Conservation (phyloP, 2,797 vertebrate species). For the Enteromius argenteus region DNA sequence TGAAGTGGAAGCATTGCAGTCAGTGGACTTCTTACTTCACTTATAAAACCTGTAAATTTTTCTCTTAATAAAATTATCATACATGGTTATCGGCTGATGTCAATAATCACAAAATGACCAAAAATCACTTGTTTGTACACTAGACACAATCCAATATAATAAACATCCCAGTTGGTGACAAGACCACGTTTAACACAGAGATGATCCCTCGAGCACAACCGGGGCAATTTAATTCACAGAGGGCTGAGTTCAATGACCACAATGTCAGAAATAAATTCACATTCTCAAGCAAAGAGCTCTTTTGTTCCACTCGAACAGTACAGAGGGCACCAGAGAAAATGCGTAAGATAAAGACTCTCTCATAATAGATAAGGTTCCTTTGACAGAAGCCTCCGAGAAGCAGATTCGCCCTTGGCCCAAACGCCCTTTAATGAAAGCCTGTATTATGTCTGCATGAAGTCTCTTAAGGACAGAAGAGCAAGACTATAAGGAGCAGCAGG, state of each 20-base stretch:
- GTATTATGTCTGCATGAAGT: conserved; percentile 54
- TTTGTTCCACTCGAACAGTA: conserved; percentile 49
- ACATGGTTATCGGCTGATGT: not conserved
- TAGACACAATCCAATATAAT: conserved; percentile 15
- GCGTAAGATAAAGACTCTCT: conserved; percentile 52
- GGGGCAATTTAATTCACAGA: conserved; percentile 38
- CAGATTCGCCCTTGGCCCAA: conserved; percentile 56
- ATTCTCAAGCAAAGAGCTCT: conserved; percentile 48
- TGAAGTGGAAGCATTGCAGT: not conserved
- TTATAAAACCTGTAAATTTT: not conserved
- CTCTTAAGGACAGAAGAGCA: conserved; percentile 49
- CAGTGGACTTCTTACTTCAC: not conserved
- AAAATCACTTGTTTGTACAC: not conserved
- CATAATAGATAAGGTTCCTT: conserved; percentile 52
- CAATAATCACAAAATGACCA: not conserved
- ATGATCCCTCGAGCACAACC: conserved; percentile 28
- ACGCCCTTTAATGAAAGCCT: conserved; percentile 52
- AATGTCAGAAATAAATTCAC: conserved; percentile 55
- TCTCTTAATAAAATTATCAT: not conserved
- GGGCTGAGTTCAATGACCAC: conserved; percentile 45
- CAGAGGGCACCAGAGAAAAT: conserved; percentile 47
- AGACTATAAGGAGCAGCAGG: conserved; percentile 38
- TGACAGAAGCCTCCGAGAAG: conserved; percentile 55
- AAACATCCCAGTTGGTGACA: conserved; percentile 22
- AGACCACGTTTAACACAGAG: not conserved